These are phyloP conservation scores for Burhinus bistriatus DNA, from an alignment of 2,113 vertebrate genomes.

Conservation along the genomic window DNA sequence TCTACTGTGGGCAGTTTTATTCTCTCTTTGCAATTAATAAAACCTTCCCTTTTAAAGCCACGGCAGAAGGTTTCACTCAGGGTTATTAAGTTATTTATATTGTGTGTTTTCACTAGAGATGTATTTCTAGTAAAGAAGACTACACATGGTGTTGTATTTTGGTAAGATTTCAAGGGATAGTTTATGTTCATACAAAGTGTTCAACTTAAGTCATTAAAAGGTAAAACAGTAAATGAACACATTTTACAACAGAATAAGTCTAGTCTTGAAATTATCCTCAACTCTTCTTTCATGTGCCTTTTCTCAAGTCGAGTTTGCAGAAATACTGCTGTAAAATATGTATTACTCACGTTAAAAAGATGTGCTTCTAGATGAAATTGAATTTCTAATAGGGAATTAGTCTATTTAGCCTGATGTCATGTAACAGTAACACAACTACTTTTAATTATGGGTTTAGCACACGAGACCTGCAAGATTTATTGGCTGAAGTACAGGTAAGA, in stretches of 20 bases:
- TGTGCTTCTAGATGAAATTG: not conserved
- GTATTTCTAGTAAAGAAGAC: not conserved
- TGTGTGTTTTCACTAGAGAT: not conserved
- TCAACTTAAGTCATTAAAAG: not conserved
- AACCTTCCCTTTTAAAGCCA: not conserved
- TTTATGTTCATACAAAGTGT: not conserved
- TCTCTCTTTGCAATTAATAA: not conserved
- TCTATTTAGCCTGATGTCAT: not conserved
- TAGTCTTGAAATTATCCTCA: not conserved
- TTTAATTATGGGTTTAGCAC: not conserved
- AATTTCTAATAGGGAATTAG: not conserved
- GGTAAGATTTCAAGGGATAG: not conserved
- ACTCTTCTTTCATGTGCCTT: not conserved
- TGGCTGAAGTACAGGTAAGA: not conserved
- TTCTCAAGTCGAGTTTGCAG: not conserved
- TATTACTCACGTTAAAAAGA: not conserved
- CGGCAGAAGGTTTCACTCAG: not conserved
- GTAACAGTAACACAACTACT: not conserved
- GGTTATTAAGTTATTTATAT: not conserved
- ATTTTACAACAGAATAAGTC: not conserved
- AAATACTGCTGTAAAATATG: not conserved
- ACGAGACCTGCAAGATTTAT: not conserved
- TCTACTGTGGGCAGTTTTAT: not conserved
- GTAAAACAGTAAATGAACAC: not conserved
- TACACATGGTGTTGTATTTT: not conserved